Evolutionary conservation across 2,797 vertebrate genomes (phyloP).

Genomic region (Fistularia tabacaria): DNA sequence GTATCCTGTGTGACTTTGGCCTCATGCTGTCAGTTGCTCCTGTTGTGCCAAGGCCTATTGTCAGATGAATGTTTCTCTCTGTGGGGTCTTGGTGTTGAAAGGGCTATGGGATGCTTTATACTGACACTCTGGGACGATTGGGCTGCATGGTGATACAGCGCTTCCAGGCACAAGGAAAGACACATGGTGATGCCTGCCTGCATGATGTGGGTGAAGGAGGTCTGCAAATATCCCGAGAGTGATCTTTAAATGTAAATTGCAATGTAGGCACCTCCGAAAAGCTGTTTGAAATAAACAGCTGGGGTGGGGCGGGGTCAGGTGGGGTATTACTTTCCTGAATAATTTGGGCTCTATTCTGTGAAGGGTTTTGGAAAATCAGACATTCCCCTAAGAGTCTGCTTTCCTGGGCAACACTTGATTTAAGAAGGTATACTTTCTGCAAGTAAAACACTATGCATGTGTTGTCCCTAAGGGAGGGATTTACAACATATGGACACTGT

Average conservation of each 20-base stretch:
- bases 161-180: slow-evolving; percentile 8
- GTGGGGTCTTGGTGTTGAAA: too few species aligned
- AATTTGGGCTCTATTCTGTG: too few species aligned
- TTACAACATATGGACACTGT: slow-evolving; percentile 72
- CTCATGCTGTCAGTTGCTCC: slow-evolving; percentile 27
- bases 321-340: too few species aligned
- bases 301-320: too few species aligned
- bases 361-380: too few species aligned
- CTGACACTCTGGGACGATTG: too few species aligned
- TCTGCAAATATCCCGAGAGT: background rate
- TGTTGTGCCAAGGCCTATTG: background rate
- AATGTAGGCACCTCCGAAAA: too few species aligned
- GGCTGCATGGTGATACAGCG: slow-evolving; percentile 39
- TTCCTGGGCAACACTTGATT: too few species aligned
- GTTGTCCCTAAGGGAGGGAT: slow-evolving; percentile 50
- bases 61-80: too few species aligned
- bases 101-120: too few species aligned
- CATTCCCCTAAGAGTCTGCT: too few species aligned
- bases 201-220: background rate
- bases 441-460: slow-evolving; percentile 7
- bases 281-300: too few species aligned
- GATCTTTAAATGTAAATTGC: background rate
- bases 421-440: slow-evolving; percentile 3
- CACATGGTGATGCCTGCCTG: slow-evolving; percentile 3
- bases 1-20: slow-evolving; percentile 16